Evolutionary conservation across 2,888 invertebrate genomes (phyloP).

Genomic region (Anorthoa munda): DNA sequence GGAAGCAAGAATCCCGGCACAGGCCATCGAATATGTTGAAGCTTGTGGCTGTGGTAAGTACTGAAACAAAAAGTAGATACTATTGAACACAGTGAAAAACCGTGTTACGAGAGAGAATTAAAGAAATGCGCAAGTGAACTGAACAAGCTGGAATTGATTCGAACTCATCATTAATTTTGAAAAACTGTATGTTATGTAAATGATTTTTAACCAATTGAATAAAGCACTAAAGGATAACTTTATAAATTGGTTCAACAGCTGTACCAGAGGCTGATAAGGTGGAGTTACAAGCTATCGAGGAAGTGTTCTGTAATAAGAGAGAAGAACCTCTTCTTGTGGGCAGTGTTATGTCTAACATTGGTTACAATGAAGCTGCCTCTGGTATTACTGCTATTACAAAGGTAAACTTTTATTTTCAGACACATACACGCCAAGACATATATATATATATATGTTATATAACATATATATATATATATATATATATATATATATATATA

Average conservation of each 20-base stretch:
- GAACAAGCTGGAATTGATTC: too few relatives aligned
- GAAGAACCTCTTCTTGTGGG: conserved; percentile 91
- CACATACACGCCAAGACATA: too few relatives aligned
- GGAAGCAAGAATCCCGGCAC: conserved; percentile 92
- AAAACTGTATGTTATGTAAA: too few relatives aligned
- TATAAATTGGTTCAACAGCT: conserved; percentile 55
- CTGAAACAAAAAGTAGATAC: too few relatives aligned
- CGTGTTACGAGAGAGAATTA: too few relatives aligned
- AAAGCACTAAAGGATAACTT: neutral
- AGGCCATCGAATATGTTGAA: conserved; percentile 94
- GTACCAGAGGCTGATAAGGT: conserved; percentile 91
- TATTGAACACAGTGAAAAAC: too few relatives aligned
- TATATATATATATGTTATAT: too few relatives aligned
- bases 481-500: too few relatives aligned
- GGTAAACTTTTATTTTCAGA: conserved; percentile 68
- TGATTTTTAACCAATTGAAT: too few relatives aligned
- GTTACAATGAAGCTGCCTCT: conserved; percentile 78
- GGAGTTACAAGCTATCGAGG: conserved; percentile 91
- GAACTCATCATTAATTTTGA: too few relatives aligned
- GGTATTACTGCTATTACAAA: conserved; percentile 91
- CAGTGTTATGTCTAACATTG: conserved; percentile 82
- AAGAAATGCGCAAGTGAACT: too few relatives aligned
- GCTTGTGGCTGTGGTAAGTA: conserved; percentile 94
- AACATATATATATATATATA: too few relatives aligned
- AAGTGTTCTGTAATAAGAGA: conserved; percentile 88